Evolutionary conservation across 2,797 vertebrate genomes (phyloP).

Genomic region (Spatula clypeata): DNA sequence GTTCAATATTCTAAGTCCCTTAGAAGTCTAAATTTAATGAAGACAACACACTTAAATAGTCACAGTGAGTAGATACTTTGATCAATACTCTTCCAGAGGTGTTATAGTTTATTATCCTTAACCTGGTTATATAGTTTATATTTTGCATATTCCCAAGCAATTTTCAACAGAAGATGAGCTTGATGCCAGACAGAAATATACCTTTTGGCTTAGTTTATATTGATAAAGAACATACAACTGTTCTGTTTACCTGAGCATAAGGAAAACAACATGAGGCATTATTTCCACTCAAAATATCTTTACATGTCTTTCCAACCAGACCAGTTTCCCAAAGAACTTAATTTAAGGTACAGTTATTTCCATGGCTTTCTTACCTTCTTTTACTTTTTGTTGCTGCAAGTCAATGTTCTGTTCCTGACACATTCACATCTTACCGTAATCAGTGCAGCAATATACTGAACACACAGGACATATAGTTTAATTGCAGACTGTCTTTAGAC

Average conservation of each 20-base stretch:
- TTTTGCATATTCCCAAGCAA: neutral
- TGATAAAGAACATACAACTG: neutral
- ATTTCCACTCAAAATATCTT: neutral
- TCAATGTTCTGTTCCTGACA: neutral
- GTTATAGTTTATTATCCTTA: neutral
- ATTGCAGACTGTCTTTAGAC: neutral
- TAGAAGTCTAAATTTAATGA: neutral
- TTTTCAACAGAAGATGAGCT: neutral
- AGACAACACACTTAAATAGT: neutral
- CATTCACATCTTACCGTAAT: neutral
- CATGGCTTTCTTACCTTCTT: neutral
- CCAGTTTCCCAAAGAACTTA: neutral
- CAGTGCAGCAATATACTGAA: neutral
- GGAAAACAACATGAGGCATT: neutral
- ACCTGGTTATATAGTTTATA: neutral
- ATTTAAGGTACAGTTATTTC: neutral
- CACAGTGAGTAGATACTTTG: neutral
- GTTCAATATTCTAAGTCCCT: neutral
- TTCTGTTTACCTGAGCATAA: neutral
- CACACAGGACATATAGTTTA: rapidly evolving
- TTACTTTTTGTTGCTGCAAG: neutral
- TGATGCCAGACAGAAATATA: neutral
- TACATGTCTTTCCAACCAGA: neutral
- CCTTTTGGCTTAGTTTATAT: neutral
- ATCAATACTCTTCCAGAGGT: neutral